phyloP scores from a whole-genome alignment of 2,888 invertebrate genomes.

The Syrista parreyssii region DNA sequence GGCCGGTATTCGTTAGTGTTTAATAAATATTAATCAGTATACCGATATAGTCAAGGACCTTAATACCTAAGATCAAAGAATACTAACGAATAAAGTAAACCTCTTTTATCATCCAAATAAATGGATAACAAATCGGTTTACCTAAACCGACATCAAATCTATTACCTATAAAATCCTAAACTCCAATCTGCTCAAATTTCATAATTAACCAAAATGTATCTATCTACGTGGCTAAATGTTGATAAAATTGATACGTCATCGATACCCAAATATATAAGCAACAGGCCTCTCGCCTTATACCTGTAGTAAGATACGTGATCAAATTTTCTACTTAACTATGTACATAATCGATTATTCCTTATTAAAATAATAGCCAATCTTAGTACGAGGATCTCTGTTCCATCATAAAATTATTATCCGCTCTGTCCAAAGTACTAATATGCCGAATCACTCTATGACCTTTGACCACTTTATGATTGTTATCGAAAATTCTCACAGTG shows the following conservation, averaged over 20 bases:
- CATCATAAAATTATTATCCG: background rate
- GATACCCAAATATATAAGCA: background rate
- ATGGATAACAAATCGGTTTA: background rate
- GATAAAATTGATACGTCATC: background rate
- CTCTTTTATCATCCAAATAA: background rate
- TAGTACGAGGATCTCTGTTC: background rate
- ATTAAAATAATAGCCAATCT: background rate
- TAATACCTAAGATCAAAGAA: background rate
- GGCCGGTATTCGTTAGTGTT: background rate
- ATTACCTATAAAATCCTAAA: background rate
- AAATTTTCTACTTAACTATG: background rate
- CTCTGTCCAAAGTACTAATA: background rate
- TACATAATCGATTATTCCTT: background rate
- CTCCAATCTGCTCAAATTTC: background rate
- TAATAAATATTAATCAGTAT: background rate
- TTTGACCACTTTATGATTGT: background rate
- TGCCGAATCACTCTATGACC: background rate
- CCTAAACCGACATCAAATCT: background rate
- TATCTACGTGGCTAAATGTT: background rate
- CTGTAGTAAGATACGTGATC: background rate
- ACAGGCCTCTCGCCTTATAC: background rate
- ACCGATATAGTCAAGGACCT: background rate
- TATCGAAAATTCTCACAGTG: background rate
- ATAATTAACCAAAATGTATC: background rate
- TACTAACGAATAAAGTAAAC: background rate